Percentiles rank a stretch among this genome's conserved stretches.
These are phyloP conservation scores for Pterocles orientalis DNA, from an alignment of 2,113 vertebrate species.

Conservation along the genomic window DNA sequence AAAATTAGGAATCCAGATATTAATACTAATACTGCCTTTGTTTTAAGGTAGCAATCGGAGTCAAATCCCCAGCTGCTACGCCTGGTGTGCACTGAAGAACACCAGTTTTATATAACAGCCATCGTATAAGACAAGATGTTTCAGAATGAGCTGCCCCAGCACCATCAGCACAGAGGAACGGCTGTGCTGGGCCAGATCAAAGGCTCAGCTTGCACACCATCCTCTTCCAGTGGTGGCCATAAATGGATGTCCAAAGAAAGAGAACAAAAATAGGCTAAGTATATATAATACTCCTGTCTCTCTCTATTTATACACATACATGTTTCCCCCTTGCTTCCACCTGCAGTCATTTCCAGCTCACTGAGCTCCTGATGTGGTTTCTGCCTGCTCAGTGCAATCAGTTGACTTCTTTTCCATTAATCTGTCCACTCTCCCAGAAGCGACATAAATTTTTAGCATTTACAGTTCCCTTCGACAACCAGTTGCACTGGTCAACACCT, in stretches of 20 bases:
- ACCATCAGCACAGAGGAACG: not conserved
- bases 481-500: not conserved
- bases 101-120: not conserved
- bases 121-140: not conserved
- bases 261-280: constrained; percentile 40
- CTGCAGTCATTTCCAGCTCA: not conserved
- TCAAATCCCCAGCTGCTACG: not conserved
- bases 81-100: not conserved
- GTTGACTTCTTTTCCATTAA: not conserved
- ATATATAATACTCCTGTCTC: constrained; percentile 22
- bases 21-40: not conserved
- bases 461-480: not conserved
- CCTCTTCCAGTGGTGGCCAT: not conserved
- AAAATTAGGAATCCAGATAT: not conserved
- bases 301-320: constrained; percentile 6
- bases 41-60: not conserved
- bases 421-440: not conserved
- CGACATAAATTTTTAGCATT: not conserved
- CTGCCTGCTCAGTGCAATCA: not conserved
- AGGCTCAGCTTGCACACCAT: not conserved
- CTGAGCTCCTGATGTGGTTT: not conserved
- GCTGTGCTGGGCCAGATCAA: not conserved
- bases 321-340: not conserved
- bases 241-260: constrained; percentile 37
- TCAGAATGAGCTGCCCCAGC: not conserved